Percentiles rank a stretch among this genome's conserved stretches.
Evolutionary conservation across 2,797 vertebrate genomes (phyloP).

Genomic region (Sebastes jordani): DNA sequence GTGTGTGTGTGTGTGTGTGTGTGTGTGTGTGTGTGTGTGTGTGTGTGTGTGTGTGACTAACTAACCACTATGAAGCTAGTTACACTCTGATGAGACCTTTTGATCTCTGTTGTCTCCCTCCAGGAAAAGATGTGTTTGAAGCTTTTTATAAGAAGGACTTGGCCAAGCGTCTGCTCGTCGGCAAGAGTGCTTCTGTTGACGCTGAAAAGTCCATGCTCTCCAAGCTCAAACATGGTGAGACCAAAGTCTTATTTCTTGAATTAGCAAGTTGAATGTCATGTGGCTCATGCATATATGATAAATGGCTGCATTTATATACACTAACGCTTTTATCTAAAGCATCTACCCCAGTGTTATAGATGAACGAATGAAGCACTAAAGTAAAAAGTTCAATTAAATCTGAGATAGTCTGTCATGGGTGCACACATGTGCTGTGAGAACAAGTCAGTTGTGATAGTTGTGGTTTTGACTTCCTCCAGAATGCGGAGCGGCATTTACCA

Average conservation of each 20-base stretch:
- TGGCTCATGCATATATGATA: background rate
- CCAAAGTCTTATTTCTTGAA: background rate
- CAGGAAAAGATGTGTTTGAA: constrained; percentile 99
- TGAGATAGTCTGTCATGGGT: background rate
- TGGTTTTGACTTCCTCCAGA: constrained; percentile 79
- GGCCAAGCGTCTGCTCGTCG: constrained; percentile 96
- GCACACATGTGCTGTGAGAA: background rate
- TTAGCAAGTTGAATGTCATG: background rate
- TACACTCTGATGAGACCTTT: background rate
- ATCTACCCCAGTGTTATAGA: background rate
- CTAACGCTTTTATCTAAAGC: background rate
- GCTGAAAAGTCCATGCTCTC: constrained; percentile 99
- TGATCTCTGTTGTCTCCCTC: constrained; percentile 3
- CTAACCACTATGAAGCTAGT: background rate
- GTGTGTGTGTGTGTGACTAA: too few species aligned
- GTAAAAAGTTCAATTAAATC: background rate
- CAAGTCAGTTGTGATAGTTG: constrained; percentile 8
- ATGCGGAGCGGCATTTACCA: constrained; percentile 98
- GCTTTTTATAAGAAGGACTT: constrained; percentile 99
- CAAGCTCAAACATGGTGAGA: constrained; percentile 96
- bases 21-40: too few species aligned
- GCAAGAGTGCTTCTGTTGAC: constrained; percentile 99
- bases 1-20: background rate
- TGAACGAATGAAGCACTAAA: background rate
- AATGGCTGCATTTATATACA: background rate